Evolutionary conservation across 2,113 vertebrate genomes (phyloP).

Genomic region (Corythaeola cristata): DNA sequence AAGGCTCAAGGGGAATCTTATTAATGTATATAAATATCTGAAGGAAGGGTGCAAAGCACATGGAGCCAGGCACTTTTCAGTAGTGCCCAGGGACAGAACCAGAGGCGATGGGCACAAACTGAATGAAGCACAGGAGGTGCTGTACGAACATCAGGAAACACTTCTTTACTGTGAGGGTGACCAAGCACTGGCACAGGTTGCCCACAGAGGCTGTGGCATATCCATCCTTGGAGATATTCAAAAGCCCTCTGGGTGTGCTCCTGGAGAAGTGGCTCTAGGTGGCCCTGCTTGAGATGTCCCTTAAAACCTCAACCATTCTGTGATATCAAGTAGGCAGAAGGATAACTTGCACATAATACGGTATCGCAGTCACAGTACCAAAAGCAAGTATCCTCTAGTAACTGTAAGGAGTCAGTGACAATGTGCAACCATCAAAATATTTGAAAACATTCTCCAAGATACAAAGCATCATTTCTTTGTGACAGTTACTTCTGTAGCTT

Average conservation of each 20-base stretch:
- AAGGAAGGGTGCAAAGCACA: not conserved
- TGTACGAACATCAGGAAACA: not conserved
- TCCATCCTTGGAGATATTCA: not conserved
- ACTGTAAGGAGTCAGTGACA: not conserved
- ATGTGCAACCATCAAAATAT: not conserved
- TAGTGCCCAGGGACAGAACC: not conserved
- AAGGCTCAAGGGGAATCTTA: not conserved
- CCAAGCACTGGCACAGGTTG: not conserved
- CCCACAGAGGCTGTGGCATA: not conserved
- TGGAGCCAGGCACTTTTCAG: not conserved
- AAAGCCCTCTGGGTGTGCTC: not conserved
- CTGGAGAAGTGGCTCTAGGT: not conserved
- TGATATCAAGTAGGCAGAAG: not conserved
- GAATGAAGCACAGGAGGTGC: not conserved
- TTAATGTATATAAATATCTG: not conserved
- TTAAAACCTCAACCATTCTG: not conserved
- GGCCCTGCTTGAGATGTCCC: not conserved
- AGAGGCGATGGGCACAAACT: not conserved
- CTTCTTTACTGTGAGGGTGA: not conserved
- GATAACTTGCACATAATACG: not conserved
- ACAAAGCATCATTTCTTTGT: not conserved
- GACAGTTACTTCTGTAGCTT: not conserved
- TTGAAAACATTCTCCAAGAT: not conserved
- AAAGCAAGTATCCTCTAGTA: not conserved
- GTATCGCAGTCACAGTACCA: fast-evolving